Base-by-base conservation (phyloP, 2,888 invertebrate species). In the Punctoribates punctum region DNA sequence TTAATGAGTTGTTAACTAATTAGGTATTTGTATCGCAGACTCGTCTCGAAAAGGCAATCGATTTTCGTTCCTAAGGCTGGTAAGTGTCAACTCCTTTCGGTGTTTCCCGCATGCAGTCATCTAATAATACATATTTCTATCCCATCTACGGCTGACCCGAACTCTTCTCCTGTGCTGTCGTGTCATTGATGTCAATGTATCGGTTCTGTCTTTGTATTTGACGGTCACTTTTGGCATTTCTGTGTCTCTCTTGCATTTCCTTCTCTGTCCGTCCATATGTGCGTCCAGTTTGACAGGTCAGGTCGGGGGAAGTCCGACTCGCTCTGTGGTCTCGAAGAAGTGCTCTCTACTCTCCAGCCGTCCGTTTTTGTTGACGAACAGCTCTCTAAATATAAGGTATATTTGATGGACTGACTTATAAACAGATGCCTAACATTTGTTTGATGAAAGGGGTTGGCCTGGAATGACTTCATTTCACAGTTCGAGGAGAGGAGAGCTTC, bases 361-460 rank as follows among this genome's bases (percentile, higher is more conserved):
- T 85, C 86, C 46, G 86, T 86, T 77, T 87, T 87, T 81, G 84
- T 84, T 78, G 87, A 87, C 81, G 86, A 86, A 77, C 85, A 86
- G 78, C 82, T 87, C 23, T 84, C 84, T 15, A 84, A 84, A 42
- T 87, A 86, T 81, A 86, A 86, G 82, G 85, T 85, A 75, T 62
- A 8, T 20, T 62, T 11, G 27, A 62, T 2, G 42, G 4, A 15
- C 17, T 46, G 20, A 27, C 20, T 15, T 48, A n/a, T 29, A n/a
- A 25, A 13, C 11, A 5, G 20, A 13, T 23, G 38, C 25, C 25
- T 72, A 74, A 29, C 1, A 76, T 27, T 25, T 23, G 0, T 48
- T 51, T 62, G 23, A 8, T 60, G 17, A 11, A 25, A 82, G 82
- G 85, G 85, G 9, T 83, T 85, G 82, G 81, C 82, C 73, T 85